These are phyloP conservation scores for Chromoteleia sp. DNA, from an alignment of 2,888 invertebrate genomes.

Conservation along the genomic window DNA sequence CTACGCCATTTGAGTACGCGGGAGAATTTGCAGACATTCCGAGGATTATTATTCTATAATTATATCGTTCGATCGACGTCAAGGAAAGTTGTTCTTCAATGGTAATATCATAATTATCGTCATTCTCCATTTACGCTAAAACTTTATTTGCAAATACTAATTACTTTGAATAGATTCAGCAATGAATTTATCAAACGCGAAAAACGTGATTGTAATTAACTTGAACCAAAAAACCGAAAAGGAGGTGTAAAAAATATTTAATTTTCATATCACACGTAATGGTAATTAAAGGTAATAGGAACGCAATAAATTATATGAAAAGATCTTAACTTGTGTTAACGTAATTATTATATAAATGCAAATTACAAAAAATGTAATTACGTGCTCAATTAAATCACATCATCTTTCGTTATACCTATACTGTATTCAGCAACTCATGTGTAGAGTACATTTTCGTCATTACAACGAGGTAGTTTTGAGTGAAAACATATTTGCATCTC, in stretches of 20 bases:
- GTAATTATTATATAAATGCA: conserved; percentile 5
- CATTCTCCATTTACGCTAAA: conserved; percentile 25
- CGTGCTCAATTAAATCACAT: conserved; percentile 4
- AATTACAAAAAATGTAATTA: conserved; percentile 15
- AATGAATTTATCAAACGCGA: conserved; percentile 6
- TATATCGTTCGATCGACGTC: conserved; percentile 44
- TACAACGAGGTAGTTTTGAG: conserved; percentile 46
- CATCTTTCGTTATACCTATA: conserved; percentile 28
- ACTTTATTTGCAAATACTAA: conserved; percentile 37
- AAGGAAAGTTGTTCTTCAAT: conserved; percentile 22
- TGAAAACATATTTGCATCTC: conserved; percentile 57
- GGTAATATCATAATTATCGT: conserved; percentile 38
- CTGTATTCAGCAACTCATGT: conserved; percentile 13
- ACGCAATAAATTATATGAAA: background rate
- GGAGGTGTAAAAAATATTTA: background rate
- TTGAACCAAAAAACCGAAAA: conserved; percentile 1
- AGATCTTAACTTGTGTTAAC: background rate
- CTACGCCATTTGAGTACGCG: conserved; percentile 43
- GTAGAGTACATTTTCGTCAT: conserved; percentile 36
- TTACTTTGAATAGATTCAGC: conserved; percentile 18
- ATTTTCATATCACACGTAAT: background rate
- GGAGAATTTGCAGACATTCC: conserved; percentile 46
- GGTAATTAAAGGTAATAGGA: background rate
- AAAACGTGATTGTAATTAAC: conserved; percentile 14
- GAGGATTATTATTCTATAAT: conserved; percentile 55